These are phyloP conservation scores for Acrocephalus arundinaceus DNA, from an alignment of 2,113 vertebrate genomes.

Conservation along the genomic window DNA sequence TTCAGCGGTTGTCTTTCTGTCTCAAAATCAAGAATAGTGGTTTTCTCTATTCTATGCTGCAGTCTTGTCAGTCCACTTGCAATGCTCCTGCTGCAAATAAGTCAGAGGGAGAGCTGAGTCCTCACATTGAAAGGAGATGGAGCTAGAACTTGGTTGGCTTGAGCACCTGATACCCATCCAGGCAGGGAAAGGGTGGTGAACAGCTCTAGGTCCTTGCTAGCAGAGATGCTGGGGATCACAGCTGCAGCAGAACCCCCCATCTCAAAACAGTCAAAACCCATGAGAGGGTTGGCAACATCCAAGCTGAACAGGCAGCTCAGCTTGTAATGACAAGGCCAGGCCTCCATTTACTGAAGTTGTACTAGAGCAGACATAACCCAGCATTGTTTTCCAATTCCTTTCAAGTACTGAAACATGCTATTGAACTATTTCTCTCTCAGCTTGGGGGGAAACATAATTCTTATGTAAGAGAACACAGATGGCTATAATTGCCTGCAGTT, in stretches of 20 bases:
- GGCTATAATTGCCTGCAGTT: background rate
- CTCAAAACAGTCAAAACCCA: background rate
- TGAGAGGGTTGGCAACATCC: background rate
- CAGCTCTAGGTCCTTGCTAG: background rate
- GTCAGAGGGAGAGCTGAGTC: background rate
- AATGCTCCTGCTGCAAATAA: background rate
- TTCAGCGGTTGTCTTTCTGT: background rate
- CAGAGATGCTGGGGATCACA: background rate
- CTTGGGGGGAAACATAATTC: background rate
- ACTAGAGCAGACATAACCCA: background rate
- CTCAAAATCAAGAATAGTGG: rapidly evolving
- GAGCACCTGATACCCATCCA: background rate
- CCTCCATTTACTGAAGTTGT: background rate
- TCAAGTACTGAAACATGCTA: background rate
- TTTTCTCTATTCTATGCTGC: background rate
- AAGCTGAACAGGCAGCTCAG: rapidly evolving
- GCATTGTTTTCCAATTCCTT: background rate
- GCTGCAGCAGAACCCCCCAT: background rate
- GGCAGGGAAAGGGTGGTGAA: background rate
- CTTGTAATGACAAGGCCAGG: background rate
- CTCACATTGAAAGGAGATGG: rapidly evolving
- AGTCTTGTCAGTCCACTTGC: background rate
- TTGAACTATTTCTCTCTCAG: background rate
- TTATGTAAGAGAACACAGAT: background rate
- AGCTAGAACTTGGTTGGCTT: background rate